A percentile compares a stretch with the other conserved stretches of the same genome.
These are phyloP conservation scores for Ranitomeya variabilis DNA, from an alignment of 2,113 vertebrate species.

Conservation along the genomic window DNA sequence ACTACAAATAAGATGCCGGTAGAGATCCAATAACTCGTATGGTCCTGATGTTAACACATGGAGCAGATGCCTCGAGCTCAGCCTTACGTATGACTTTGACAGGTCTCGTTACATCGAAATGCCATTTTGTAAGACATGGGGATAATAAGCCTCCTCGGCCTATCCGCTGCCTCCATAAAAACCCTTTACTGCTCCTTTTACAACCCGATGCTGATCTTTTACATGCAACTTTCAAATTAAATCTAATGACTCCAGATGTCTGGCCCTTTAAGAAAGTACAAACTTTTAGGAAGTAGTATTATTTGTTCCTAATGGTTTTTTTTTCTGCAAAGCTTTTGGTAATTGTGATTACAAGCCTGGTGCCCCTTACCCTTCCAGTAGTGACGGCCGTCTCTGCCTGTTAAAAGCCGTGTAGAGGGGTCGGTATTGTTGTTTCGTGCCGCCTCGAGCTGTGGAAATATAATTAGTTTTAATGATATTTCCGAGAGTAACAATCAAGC, in stretches of 20 bases:
- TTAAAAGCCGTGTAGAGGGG: neutral
- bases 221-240: neutral
- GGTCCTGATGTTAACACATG: constrained; percentile 47
- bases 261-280: neutral
- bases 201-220: neutral
- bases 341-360: neutral
- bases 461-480: constrained; percentile 56
- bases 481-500: constrained; percentile 38
- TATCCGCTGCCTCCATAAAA: neutral
- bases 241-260: neutral
- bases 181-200: constrained; percentile 23
- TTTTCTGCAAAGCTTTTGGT: constrained; percentile 22
- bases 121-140: constrained; percentile 21
- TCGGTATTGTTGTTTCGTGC: neutral
- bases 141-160: constrained; percentile 39
- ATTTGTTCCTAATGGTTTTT: neutral
- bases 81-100: neutral
- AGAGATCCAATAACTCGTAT: neutral
- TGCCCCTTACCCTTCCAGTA: neutral
- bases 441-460: constrained; percentile 10
- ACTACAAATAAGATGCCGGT: neutral
- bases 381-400: neutral
- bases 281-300: constrained; percentile 32
- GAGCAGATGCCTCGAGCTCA: constrained; percentile 46
- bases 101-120: constrained; percentile 18